Conservation (phyloP, 2,113 vertebrate genomes). For the Corythornis madagascariensis region DNA sequence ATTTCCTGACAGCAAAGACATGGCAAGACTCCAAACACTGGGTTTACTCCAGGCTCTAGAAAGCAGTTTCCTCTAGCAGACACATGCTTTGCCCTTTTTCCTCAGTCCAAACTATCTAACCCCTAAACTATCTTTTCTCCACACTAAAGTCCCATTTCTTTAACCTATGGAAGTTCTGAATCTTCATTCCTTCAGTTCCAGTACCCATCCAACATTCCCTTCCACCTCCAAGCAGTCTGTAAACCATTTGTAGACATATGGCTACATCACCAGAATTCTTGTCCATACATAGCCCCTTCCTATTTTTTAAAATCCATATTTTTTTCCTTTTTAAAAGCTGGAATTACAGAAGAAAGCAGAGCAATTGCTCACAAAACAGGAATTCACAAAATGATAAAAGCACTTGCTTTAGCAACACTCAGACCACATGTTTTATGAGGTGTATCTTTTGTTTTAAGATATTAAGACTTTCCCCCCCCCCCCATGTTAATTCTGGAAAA, state of each 20-base stretch:
- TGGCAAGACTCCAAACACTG: neutral
- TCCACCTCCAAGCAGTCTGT: neutral
- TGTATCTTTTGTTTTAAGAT: neutral
- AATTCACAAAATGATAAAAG: neutral
- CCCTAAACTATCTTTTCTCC: neutral
- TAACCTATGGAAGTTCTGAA: neutral
- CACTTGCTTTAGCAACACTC: neutral
- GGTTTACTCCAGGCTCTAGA: neutral
- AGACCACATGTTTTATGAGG: neutral
- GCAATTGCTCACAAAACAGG: neutral
- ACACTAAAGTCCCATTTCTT: neutral
- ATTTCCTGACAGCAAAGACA: constrained; percentile 26
- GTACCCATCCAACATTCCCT: neutral
- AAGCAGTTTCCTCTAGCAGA: neutral
- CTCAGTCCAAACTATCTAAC: neutral
- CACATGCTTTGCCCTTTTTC: accelerated
- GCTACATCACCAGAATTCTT: neutral
- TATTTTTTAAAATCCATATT: neutral
- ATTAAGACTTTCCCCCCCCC: neutral
- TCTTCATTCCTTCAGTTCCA: neutral
- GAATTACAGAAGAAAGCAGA: neutral
- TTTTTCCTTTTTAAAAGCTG: neutral
- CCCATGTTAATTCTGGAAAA: neutral
- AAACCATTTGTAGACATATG: neutral
- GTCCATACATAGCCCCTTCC: neutral